These are phyloP conservation scores for Euura lappo DNA, from an alignment of 1,140 invertebrate genomes.

Conservation along the genomic window DNA sequence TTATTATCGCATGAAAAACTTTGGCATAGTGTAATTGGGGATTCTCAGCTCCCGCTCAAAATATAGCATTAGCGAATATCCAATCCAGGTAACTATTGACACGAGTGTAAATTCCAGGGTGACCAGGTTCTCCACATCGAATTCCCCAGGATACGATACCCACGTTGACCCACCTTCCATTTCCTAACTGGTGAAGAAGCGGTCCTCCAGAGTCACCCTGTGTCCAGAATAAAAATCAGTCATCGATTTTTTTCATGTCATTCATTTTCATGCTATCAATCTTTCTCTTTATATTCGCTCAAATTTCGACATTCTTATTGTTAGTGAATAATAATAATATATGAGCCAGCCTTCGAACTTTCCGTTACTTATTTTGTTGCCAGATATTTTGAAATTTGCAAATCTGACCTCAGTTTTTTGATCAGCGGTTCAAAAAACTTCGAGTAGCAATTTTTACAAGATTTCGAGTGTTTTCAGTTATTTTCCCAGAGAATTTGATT, in stretches of 20 bases:
- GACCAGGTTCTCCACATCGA: constrained; percentile 70
- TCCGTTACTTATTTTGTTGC: too few species aligned
- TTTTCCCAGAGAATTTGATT: too few species aligned
- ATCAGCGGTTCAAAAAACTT: too few species aligned
- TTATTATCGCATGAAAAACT: not conserved
- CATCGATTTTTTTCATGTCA: constrained; percentile 11
- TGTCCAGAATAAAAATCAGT: constrained; percentile 26
- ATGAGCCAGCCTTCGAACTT: too few species aligned
- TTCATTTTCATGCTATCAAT: not conserved
- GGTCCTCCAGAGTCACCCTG: constrained; percentile 88
- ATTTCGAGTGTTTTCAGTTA: too few species aligned
- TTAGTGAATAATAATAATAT: constrained; percentile 15
- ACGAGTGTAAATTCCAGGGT: constrained; percentile 75
- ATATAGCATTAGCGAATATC: constrained; percentile 72
- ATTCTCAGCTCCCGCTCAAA: constrained; percentile 40
- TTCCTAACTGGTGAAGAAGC: constrained; percentile 71
- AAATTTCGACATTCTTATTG: too few species aligned
- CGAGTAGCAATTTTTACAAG: too few species aligned
- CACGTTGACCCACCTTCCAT: constrained; percentile 76
- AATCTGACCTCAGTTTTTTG: too few species aligned
- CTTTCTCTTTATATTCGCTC: too few species aligned
- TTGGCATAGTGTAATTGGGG: not conserved
- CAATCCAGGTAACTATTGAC: constrained; percentile 76
- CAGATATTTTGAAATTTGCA: too few species aligned
- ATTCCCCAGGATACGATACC: constrained; percentile 85